Evolutionary conservation across 2,797 vertebrate genomes (phyloP).

Genomic region (Lithobates sylvaticus): DNA sequence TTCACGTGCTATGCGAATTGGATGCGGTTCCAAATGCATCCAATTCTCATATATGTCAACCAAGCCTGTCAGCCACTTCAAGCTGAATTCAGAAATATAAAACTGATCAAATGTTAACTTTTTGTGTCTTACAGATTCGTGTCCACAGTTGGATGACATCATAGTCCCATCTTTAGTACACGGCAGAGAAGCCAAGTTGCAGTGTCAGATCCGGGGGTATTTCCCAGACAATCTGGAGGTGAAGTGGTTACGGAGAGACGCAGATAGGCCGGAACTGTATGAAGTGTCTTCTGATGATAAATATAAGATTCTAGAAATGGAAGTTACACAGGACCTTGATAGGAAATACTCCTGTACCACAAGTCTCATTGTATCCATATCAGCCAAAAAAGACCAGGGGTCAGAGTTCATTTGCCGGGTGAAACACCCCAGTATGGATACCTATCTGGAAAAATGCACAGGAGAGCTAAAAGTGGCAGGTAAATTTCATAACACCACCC

Average conservation of each 20-base stretch:
- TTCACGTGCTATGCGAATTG: too few relatives aligned
- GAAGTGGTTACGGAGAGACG: slow-evolving; percentile 46
- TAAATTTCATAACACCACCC: not conserved
- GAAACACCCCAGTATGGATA: slow-evolving; percentile 36
- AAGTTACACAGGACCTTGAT: not conserved
- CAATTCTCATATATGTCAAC: too few relatives aligned
- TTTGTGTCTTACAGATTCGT: slow-evolving; percentile 9
- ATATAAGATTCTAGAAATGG: slow-evolving; percentile 25
- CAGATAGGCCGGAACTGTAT: not conserved
- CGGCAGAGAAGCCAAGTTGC: slow-evolving; percentile 27
- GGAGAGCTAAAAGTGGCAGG: slow-evolving; percentile 29
- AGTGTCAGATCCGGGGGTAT: slow-evolving; percentile 38
- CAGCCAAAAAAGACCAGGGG: not conserved
- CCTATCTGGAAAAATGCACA: slow-evolving; percentile 12
- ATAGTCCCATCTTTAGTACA: not conserved
- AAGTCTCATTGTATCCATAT: slow-evolving; percentile 16
- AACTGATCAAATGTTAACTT: too few relatives aligned
- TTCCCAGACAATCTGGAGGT: slow-evolving; percentile 43
- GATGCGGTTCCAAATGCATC: too few relatives aligned
- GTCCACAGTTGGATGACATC: slow-evolving; percentile 40
- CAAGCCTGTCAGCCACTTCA: too few relatives aligned
- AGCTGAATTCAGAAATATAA: too few relatives aligned
- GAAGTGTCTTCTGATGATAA: slow-evolving; percentile 23
- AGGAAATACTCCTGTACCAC: slow-evolving; percentile 30
- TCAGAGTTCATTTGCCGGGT: slow-evolving; percentile 54